Percentiles rank a stretch among this genome's conserved stretches.
Evolutionary conservation across 37 sponge, comb jelly and placozoan genomes (phyloP).

Genomic region (Cliona cf. orientalis): DNA sequence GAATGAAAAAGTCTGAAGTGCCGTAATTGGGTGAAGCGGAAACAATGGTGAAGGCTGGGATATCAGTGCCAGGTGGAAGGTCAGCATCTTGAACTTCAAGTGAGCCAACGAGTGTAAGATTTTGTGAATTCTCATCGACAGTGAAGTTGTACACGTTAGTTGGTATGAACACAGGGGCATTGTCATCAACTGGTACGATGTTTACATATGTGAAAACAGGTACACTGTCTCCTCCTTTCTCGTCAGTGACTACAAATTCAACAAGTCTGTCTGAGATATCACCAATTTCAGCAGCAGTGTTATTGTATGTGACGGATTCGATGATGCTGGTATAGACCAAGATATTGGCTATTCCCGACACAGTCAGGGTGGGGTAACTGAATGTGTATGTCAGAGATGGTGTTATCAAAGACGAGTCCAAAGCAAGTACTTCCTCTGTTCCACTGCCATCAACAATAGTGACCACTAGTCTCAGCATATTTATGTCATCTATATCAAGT

Average conservation of each 20-base stretch:
- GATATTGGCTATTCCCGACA: constrained; percentile 37
- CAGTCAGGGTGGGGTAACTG: constrained; percentile 25
- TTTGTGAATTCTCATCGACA: constrained; percentile 26
- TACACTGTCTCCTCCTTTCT: constrained; percentile 27
- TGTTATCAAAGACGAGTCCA: neutral
- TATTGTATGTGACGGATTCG: constrained; percentile 45
- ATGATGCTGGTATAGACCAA: constrained; percentile 37
- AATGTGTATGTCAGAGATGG: constrained; percentile 15
- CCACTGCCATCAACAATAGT: constrained; percentile 22
- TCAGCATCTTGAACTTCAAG: constrained; percentile 30
- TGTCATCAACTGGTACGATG: constrained; percentile 71
- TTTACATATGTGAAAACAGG: constrained; percentile 19
- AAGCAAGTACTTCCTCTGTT: constrained; percentile 2
- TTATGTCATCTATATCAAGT: constrained; percentile 46
- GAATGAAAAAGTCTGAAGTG: constrained; percentile 31
- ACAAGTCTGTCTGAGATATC: constrained; percentile 24
- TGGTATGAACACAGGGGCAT: constrained; percentile 50
- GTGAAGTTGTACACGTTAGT: constrained; percentile 27
- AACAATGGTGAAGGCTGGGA: constrained; percentile 22
- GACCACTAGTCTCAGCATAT: constrained; percentile 20
- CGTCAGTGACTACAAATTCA: constrained; percentile 61
- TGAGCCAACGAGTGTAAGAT: constrained; percentile 22
- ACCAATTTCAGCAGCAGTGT: constrained; percentile 58
- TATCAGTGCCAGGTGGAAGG: constrained; percentile 14
- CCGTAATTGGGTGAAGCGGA: constrained; percentile 23